Evolutionary conservation across 1,140 invertebrate genomes (phyloP), one percentile per base, ranked within the genome.

Genomic region (Mercenaria mercenaria): DNA sequence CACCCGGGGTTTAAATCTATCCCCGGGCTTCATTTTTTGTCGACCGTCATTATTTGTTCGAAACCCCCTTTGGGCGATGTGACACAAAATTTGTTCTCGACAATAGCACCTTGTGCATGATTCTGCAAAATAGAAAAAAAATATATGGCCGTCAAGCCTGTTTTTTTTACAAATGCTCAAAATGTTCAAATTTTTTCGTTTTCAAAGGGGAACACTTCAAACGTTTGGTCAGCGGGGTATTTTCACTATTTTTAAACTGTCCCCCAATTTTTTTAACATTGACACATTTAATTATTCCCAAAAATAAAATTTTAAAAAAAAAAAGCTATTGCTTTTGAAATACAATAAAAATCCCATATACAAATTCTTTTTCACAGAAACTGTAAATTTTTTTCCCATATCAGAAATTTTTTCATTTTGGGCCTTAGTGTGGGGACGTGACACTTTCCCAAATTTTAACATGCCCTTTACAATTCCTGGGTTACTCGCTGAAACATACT

Each of bases 381-480:
- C n/a, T n/a, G n/a, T n/a, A n/a, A n/a, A n/a, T n/a, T n/a, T n/a
- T n/a, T n/a, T n/a, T n/a, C n/a, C n/a, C n/a, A n/a, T n/a, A n/a
- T n/a, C n/a, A n/a, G n/a, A n/a, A 47, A 47, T 74, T 13, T 39
- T 15, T 29, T 85, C 67, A 79, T 92, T 91, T 93, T 89, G 84
- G 43, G 81, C 43, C n/a, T 61, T 93, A 39, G 85, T 93, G 3
- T 93, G 92, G 59, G 91, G 86, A 0, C 23, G 52, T 15, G 74
- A 74, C 79, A 91, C 74, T 81, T 67, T 92, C 18, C 80, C 69
- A 29, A 56, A 72, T 41, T 23, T 83, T 0, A 83, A 89, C 1
- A 91, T 77, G 26, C 88, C 92, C 2, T 39, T 93, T 34, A 89
- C 91, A 50, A 79, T 93, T 69, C 86, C 64, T 0, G 92, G 92